These are phyloP conservation scores for Hoplostethus mediterraneus DNA, from an alignment of 2,797 vertebrate genomes.

Conservation along the genomic window DNA sequence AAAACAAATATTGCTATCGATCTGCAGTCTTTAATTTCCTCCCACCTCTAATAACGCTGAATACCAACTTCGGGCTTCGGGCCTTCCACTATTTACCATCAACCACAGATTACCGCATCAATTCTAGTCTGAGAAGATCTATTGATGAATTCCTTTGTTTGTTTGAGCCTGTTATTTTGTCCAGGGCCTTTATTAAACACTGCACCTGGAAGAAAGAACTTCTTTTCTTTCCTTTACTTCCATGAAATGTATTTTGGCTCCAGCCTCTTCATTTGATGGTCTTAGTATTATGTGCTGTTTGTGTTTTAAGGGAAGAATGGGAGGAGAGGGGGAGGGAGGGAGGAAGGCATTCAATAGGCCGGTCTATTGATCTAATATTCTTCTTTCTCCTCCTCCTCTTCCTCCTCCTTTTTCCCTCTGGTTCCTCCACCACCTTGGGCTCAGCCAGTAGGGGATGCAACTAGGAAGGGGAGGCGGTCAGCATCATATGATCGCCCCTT, in stretches of 20 bases:
- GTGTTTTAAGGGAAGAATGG: neutral
- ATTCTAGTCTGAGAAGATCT: constrained; percentile 63
- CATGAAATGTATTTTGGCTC: constrained; percentile 11
- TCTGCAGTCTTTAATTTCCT: constrained; percentile 77
- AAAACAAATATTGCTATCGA: constrained; percentile 83
- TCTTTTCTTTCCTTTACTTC: constrained; percentile 42
- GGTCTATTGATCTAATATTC: constrained; percentile 32
- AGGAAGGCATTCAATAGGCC: constrained; percentile 20
- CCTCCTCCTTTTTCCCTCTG: constrained; percentile 15
- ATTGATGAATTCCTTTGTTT: constrained; percentile 72
- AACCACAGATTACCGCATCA: constrained; percentile 68
- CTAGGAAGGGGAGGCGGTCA: constrained; percentile 68
- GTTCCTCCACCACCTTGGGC: constrained; percentile 53
- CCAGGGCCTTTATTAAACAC: constrained; percentile 60
- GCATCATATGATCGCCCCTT: constrained; percentile 75
- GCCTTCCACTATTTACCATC: constrained; percentile 67
- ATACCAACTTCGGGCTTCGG: constrained; percentile 65
- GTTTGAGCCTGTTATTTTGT: constrained; percentile 61
- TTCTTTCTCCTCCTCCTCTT: constrained; percentile 28
- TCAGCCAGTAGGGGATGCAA: constrained; percentile 59
- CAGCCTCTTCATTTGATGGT: constrained; percentile 15
- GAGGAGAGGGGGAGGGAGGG: constrained; percentile 12
- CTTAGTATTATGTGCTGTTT: neutral
- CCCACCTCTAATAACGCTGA: constrained; percentile 71
- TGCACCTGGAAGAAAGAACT: constrained; percentile 50